Conservation (phyloP, 2,113 vertebrate genomes). For the Xiphophorus maculatus region DNA sequence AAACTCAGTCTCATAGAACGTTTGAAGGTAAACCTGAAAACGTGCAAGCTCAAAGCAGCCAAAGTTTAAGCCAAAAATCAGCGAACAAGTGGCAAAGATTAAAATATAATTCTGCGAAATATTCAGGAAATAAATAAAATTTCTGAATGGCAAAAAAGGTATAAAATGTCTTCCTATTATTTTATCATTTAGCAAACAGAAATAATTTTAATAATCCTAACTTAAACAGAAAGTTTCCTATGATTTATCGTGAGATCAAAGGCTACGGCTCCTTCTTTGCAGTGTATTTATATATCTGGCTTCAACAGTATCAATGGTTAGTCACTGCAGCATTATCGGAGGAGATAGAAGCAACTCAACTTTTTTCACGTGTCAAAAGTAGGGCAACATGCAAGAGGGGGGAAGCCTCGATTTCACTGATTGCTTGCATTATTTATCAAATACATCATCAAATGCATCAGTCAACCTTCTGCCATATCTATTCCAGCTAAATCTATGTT, state of each 20-base stretch:
- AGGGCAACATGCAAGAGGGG: constrained; percentile 59
- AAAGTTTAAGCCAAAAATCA: too few species aligned
- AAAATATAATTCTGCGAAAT: too few species aligned
- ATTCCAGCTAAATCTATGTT: constrained; percentile 9
- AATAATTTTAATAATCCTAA: too few species aligned
- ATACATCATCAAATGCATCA: constrained; percentile 50
- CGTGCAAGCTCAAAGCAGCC: neutral
- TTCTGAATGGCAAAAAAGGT: too few species aligned
- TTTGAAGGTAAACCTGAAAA: neutral
- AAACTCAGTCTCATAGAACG: neutral
- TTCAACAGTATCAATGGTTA: constrained; percentile 1
- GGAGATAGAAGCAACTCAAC: constrained; percentile 48
- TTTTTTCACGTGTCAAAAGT: constrained; percentile 75
- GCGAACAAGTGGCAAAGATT: too few species aligned
- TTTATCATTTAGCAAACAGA: too few species aligned
- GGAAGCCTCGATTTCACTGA: constrained; percentile 48
- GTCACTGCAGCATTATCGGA: neutral
- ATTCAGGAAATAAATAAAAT: too few species aligned
- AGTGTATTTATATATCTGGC: neutral
- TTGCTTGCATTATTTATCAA: constrained; percentile 71
- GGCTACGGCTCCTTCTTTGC: neutral
- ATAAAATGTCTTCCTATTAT: too few species aligned
- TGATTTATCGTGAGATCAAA: neutral
- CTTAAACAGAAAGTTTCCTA: too few species aligned
- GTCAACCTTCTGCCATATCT: constrained; percentile 78